Conservation (phyloP, 2,888 invertebrate genomes). For the Cephus pygmeus region DNA sequence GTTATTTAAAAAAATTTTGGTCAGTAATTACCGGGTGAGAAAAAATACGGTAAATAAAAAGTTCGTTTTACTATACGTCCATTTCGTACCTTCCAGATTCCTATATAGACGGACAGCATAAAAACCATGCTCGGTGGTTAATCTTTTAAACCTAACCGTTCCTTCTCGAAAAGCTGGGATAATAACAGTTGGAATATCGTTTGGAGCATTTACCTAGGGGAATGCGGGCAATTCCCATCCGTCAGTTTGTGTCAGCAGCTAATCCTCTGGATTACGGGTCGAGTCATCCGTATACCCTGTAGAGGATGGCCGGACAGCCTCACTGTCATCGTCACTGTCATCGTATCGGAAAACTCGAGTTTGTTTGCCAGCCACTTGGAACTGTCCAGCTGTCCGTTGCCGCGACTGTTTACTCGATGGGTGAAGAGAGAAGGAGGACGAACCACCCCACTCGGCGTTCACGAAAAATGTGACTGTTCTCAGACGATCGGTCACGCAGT, state of each 20-base stretch:
- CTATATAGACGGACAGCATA: background rate
- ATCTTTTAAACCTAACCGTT: background rate
- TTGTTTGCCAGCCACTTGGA: slow-evolving; percentile 47
- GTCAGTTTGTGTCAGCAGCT: slow-evolving; percentile 19
- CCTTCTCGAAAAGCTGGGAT: slow-evolving; percentile 2
- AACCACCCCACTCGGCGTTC: background rate
- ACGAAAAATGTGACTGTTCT: background rate
- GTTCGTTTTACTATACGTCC: background rate
- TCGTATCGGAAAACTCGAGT: slow-evolving; percentile 31
- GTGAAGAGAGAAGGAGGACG: slow-evolving; percentile 35
- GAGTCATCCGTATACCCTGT: slow-evolving; percentile 3
- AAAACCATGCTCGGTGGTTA: background rate
- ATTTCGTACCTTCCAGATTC: background rate
- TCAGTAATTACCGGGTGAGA: background rate
- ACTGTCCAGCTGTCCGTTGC: slow-evolving; percentile 34
- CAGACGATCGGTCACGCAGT: background rate
- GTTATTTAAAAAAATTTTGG: background rate
- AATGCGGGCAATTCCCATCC: slow-evolving; percentile 14
- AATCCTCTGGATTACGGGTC: slow-evolving; percentile 17
- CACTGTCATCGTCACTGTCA: slow-evolving; percentile 36
- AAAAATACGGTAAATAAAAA: background rate
- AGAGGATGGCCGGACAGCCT: slow-evolving; percentile 11
- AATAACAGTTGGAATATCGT: slow-evolving; percentile 4
- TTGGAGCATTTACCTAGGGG: slow-evolving; percentile 1
- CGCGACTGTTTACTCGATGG: slow-evolving; percentile 19